These are phyloP conservation scores for Lasioglossum vierecki DNA, from an alignment of 2,888 invertebrate genomes.

Conservation along the genomic window DNA sequence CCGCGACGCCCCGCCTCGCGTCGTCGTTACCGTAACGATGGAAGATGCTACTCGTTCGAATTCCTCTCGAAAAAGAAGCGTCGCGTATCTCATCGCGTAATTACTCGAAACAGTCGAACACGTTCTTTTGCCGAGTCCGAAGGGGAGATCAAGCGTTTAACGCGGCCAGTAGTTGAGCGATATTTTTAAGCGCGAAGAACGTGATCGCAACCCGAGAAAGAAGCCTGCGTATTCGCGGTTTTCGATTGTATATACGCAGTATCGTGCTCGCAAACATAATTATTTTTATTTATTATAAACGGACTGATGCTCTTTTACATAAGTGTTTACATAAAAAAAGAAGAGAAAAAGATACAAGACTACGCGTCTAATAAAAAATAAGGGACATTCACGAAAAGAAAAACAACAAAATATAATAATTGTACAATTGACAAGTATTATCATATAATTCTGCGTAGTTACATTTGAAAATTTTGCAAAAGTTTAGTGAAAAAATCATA, in stretches of 20 bases:
- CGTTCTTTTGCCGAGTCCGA: background rate
- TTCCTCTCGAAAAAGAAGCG: background rate
- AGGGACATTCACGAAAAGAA: too few relatives aligned
- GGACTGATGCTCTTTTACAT: too few relatives aligned
- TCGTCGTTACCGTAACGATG: background rate
- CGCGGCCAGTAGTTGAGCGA: background rate
- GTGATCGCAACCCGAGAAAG: background rate
- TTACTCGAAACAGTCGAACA: background rate
- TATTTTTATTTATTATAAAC: too few relatives aligned
- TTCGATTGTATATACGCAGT: background rate
- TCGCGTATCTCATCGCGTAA: background rate
- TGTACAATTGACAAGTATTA: too few relatives aligned
- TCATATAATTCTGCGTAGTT: too few relatives aligned
- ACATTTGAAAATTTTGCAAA: too few relatives aligned
- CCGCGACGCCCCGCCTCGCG: background rate
- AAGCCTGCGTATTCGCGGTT: background rate
- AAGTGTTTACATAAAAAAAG: too few relatives aligned
- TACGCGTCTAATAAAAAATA: too few relatives aligned
- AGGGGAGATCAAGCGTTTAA: background rate
- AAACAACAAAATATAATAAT: too few relatives aligned
- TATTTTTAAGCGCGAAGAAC: slow-evolving; percentile 38
- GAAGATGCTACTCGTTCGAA: background rate
- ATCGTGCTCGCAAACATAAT: background rate
- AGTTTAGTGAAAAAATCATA: too few relatives aligned
- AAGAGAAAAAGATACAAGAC: too few relatives aligned